These are phyloP conservation scores for Ictalurus furcatus DNA, from an alignment of 2,113 vertebrate genomes.

Conservation along the genomic window DNA sequence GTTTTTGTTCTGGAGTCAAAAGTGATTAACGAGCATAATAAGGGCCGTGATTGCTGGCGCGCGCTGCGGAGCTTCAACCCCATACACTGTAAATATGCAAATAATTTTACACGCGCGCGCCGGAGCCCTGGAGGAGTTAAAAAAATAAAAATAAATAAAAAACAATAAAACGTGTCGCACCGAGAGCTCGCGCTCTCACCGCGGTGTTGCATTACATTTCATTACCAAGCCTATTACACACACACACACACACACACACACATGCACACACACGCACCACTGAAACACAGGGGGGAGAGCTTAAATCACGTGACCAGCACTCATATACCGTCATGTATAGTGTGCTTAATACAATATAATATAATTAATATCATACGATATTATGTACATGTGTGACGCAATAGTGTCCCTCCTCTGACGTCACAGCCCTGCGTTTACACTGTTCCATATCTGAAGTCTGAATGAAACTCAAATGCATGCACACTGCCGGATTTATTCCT, in stretches of 20 bases:
- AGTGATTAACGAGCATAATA: slow-evolving; percentile 95
- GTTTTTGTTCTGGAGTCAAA: slow-evolving; percentile 82
- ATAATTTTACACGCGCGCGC: slow-evolving; percentile 82
- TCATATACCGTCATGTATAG: not conserved
- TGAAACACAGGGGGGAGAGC: not conserved
- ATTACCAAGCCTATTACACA: not conserved
- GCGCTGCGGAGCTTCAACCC: slow-evolving; percentile 87
- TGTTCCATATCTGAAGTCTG: not conserved
- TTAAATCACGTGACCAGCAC: not conserved
- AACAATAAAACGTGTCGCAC: slow-evolving; percentile 2
- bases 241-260: not conserved
- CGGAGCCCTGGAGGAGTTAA: not conserved
- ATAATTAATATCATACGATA: not conserved
- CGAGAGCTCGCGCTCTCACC: not conserved
- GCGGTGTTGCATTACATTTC: not conserved
- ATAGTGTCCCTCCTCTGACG: not conserved
- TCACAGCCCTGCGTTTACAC: not conserved
- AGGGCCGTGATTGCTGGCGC: slow-evolving; percentile 86
- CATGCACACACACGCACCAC: not conserved
- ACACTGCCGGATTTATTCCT: not conserved
- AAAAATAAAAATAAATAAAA: not conserved
- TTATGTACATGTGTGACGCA: not conserved
- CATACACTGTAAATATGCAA: slow-evolving; percentile 88
- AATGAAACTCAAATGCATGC: not conserved
- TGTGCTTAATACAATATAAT: not conserved